Percentiles rank a stretch among this genome's conserved stretches.
phyloP scores from a whole-genome alignment of 2,888 invertebrate species.

The Hybos culiciformis region DNA sequence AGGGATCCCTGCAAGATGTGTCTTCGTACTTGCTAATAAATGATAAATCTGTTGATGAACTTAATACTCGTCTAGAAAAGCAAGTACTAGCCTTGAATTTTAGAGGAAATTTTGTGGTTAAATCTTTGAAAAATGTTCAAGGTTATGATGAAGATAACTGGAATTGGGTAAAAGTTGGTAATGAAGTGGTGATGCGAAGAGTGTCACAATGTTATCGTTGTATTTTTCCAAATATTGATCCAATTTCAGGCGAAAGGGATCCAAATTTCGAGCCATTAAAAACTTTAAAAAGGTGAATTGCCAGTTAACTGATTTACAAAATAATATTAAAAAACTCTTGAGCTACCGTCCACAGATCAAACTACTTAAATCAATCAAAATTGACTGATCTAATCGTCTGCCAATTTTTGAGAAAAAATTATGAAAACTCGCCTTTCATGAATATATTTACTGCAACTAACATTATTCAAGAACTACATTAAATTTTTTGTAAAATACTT shows the following conservation, averaged over 20 bases:
- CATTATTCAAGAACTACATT: no score
- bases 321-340: background rate
- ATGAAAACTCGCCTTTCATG: no score
- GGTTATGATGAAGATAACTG: constrained; percentile 56
- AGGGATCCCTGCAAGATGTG: constrained; percentile 52
- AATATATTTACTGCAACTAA: no score
- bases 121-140: constrained; percentile 36
- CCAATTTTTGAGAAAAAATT: no score
- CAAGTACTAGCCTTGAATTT: constrained; percentile 44
- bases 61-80: constrained; percentile 42
- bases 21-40: constrained; percentile 54
- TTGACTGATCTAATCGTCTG: no score
- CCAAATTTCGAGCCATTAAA: constrained; percentile 47
- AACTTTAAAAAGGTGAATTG: constrained; percentile 46
- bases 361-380: no score
- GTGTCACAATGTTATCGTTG: constrained; percentile 41
- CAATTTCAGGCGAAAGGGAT: constrained; percentile 47
- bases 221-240: constrained; percentile 55
- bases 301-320: constrained; percentile 11
- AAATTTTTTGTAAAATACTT: no score
- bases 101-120: constrained; percentile 55
- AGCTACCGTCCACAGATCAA: no score
- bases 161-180: constrained; percentile 55
- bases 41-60: constrained; percentile 48
- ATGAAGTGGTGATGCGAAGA: constrained; percentile 19